Evolutionary conservation across 2,797 vertebrate genomes (phyloP).

Genomic region (Tokudaia tokunoshimensis): DNA sequence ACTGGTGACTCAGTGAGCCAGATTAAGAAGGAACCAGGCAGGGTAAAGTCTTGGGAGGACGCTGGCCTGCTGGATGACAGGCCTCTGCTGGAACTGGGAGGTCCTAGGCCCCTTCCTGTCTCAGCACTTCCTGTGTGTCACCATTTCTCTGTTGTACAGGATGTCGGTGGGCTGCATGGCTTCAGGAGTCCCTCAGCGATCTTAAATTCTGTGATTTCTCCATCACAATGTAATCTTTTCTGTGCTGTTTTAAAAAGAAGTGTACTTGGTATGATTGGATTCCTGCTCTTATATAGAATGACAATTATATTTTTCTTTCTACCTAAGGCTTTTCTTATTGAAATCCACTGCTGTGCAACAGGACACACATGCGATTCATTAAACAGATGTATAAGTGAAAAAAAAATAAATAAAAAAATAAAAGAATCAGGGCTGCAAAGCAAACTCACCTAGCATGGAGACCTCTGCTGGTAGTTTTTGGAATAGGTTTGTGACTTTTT

Average conservation of each 20-base stretch:
- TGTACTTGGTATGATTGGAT: background rate
- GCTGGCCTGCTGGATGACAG: background rate
- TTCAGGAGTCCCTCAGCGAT: background rate
- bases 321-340: background rate
- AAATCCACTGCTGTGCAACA: background rate
- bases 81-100: background rate
- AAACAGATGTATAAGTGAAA: slow-evolving; percentile 12
- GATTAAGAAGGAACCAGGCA: background rate
- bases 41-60: background rate
- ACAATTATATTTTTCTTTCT: slow-evolving; percentile 20
- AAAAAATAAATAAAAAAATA: no score
- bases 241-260: slow-evolving; percentile 50
- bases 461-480: slow-evolving; percentile 88
- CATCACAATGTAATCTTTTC: background rate
- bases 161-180: background rate
- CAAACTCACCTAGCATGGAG: slow-evolving; percentile 74
- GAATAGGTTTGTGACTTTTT: slow-evolving; percentile 8
- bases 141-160: background rate
- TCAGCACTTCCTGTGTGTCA: background rate
- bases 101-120: background rate
- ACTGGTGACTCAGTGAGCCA: background rate
- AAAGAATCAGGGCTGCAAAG: background rate
- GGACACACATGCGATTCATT: slow-evolving; percentile 33
- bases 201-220: background rate
- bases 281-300: background rate